Evolutionary conservation across 2,888 invertebrate genomes (phyloP).

Genomic region (Orgyia antiqua): DNA sequence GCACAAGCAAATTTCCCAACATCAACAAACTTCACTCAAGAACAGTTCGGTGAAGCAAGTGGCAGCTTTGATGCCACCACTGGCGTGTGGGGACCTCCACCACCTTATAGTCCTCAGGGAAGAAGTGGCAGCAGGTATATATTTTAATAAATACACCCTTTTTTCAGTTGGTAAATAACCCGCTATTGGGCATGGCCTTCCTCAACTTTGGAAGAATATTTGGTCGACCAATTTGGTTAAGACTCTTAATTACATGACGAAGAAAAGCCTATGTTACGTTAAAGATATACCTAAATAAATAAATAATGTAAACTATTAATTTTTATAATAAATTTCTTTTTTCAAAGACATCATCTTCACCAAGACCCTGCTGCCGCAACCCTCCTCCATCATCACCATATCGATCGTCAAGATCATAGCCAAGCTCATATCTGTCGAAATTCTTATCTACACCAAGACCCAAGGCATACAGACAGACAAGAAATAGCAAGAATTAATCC

Average conservation of each 20-base stretch:
- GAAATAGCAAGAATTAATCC: conserved; percentile 26
- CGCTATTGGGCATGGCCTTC: no score
- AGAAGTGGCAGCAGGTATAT: conserved; percentile 52
- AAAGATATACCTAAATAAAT: no score
- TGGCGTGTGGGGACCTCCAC: conserved; percentile 91
- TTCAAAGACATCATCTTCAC: conserved; percentile 57
- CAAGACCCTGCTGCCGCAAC: conserved; percentile 69
- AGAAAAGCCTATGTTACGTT: no score
- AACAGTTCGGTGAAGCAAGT: conserved; percentile 76
- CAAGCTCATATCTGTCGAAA: conserved; percentile 53
- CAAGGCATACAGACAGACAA: conserved; percentile 28
- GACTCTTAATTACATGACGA: no score
- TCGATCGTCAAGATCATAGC: conserved; percentile 49
- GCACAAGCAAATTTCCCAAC: conserved; percentile 29
- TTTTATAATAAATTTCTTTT: no score
- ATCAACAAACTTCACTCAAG: conserved; percentile 40
- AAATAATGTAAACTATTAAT: no score
- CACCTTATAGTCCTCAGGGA: conserved; percentile 91
- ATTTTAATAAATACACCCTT: no score
- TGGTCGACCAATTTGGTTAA: no score
- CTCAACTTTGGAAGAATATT: no score
- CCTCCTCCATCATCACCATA: conserved; percentile 62
- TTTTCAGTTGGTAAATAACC: no score
- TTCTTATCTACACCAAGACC: conserved; percentile 43
- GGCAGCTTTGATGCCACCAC: conserved; percentile 77